A percentile compares a stretch with the other conserved stretches of the same genome.
These are phyloP conservation scores for Pogona vitticeps DNA, from an alignment of 2,113 vertebrate species.

Conservation along the genomic window DNA sequence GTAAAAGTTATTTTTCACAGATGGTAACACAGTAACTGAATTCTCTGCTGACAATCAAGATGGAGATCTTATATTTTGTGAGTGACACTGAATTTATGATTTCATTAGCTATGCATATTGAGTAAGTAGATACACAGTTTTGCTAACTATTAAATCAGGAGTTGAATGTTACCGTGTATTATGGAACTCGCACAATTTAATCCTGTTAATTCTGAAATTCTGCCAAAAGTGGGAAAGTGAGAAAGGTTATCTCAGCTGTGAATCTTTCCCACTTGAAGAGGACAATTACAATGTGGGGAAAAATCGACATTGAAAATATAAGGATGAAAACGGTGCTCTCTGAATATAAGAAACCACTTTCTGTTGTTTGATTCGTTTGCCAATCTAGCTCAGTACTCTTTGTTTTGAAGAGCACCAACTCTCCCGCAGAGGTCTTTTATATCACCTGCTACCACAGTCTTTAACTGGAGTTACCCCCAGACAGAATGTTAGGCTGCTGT, in stretches of 20 bases:
- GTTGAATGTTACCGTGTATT: neutral
- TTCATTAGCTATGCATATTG: constrained; percentile 48
- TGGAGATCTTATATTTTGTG: constrained; percentile 43
- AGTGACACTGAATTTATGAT: constrained; percentile 42
- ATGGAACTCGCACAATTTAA: neutral
- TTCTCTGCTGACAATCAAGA: constrained; percentile 33
- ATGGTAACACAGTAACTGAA: constrained; percentile 50
- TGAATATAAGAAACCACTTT: neutral
- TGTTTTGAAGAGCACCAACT: neutral
- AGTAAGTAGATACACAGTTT: constrained; percentile 22
- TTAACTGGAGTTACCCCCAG: neutral
- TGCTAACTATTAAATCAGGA: neutral
- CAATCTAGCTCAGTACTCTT: neutral
- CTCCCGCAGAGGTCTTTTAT: neutral
- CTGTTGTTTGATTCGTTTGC: neutral
- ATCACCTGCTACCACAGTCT: neutral
- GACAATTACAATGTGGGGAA: neutral
- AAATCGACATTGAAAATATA: neutral
- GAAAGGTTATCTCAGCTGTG: neutral
- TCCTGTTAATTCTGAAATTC: neutral
- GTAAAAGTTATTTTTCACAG: constrained; percentile 54
- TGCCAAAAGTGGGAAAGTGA: neutral
- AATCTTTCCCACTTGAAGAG: neutral
- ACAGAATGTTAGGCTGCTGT: too few relatives aligned
- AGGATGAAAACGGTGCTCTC: neutral